Evolutionary conservation across 2,113 vertebrate species (phyloP).

Genomic region (Lipotes vexillifer): DNA sequence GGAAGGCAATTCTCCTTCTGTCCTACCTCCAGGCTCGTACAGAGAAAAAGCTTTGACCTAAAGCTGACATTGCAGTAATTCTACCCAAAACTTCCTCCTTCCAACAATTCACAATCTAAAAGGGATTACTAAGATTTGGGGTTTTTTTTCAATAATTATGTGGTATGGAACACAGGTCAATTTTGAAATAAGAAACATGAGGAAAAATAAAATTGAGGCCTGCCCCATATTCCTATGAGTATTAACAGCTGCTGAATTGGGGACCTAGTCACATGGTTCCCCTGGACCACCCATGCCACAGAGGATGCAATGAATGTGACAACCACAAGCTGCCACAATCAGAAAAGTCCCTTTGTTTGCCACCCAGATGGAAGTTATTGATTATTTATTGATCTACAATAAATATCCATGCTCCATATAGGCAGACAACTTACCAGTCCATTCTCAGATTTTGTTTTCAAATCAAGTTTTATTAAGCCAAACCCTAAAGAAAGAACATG

Average conservation of each 20-base stretch:
- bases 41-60: background rate
- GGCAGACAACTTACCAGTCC: conserved; percentile 90
- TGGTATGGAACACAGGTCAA: background rate
- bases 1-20: background rate
- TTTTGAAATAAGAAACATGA: background rate
- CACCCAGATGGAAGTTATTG: background rate
- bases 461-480: conserved; percentile 95
- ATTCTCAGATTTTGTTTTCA: conserved; percentile 98
- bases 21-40: background rate
- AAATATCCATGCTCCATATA: background rate
- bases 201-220: background rate
- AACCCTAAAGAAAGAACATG: conserved; percentile 86
- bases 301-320: background rate
- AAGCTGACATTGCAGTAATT: background rate
- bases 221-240: background rate
- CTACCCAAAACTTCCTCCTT: background rate
- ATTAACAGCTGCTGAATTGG: background rate
- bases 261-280: background rate
- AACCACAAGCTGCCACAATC: background rate
- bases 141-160: background rate
- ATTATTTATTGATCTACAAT: background rate
- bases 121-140: background rate
- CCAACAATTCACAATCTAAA: background rate
- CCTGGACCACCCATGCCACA: background rate
- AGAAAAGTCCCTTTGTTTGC: background rate